Base-by-base conservation (phyloP, 2,888 invertebrate genomes). In the Oxycera nigricornis region DNA sequence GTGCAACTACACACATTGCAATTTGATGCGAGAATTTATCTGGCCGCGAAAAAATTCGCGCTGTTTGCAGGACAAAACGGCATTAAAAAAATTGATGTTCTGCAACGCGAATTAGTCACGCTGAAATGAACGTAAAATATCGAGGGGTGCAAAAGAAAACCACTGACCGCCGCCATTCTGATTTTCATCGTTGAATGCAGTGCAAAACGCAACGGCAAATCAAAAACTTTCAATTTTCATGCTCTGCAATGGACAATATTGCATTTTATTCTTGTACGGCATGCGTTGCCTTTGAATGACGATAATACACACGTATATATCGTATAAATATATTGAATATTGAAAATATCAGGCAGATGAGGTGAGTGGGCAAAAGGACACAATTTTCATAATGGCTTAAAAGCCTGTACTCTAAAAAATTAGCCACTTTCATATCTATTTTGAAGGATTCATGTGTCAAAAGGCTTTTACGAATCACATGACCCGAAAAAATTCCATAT, bases 341-440 rank as follows among this genome's bases (percentile, higher is more conserved):
- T 52, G 70, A 52, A 68, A 68, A 68, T 68, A 11, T 46, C 65
- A 39, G 22, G 11, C 24, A 22, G 24, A 6, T 24, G 28, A 22
- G 6, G 6, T 39, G 65, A 41, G 24, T 22, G n/a, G 22, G 65
- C 24, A 41, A 62, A 50, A 55, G 55, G 70, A 67, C 67, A 70
- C 70, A 70, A 70, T 70, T 70, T 70, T 70, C 70, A 70, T 70
- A 70, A 70, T 70, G 52, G 70, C 31, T 70, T 70, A 70, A 70
- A 70, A 70, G 70, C 70, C 55, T 65, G 65, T 65, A 65, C 70
- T 70, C 70, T 70, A 70, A 70, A 70, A 70, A 70, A 70, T 70
- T 70, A 70, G 70, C 17, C 70, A 28, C 17, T 31, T 46, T 31
- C 1, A 41, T 11, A 26, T 41, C 39, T 24, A 26, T 39, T 41